Conservation (phyloP, 2,797 vertebrate genomes). For the Dicrostonyx torquatus region DNA sequence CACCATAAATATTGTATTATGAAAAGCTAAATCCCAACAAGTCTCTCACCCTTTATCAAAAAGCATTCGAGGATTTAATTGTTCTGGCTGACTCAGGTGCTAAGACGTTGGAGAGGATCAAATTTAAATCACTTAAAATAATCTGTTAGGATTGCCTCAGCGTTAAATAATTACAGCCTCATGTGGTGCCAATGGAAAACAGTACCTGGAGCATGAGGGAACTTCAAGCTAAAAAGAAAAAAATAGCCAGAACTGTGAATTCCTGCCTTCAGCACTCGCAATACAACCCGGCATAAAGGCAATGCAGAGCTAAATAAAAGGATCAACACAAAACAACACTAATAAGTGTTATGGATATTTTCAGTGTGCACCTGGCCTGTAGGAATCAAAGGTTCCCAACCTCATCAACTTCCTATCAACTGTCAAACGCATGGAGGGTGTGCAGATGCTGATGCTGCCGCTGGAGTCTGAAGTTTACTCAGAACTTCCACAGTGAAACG, state of each 20-base stretch:
- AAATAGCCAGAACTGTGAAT: slow-evolving; percentile 10
- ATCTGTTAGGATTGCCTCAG: slow-evolving; percentile 70
- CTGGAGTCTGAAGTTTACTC: not conserved
- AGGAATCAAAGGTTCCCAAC: slow-evolving; percentile 57
- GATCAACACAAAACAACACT: not conserved
- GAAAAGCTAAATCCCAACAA: slow-evolving; percentile 33
- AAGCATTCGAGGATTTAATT: slow-evolving; percentile 68
- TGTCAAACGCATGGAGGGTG: not conserved
- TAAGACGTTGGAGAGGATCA: slow-evolving; percentile 60
- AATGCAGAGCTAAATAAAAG: not conserved
- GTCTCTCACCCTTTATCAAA: slow-evolving; percentile 47
- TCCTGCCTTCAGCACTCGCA: not conserved
- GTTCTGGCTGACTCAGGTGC: slow-evolving; percentile 59
- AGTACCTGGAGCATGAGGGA: not conserved
- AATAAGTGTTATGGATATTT: not conserved
- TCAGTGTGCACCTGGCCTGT: not conserved
- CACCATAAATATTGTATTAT: slow-evolving; percentile 28
- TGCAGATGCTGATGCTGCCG: not conserved
- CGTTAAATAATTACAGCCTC: slow-evolving; percentile 59
- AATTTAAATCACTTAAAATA: slow-evolving; percentile 77
- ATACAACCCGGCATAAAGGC: slow-evolving; percentile 35
- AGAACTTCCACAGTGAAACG: slow-evolving; percentile 56
- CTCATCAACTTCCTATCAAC: slow-evolving; percentile 25
- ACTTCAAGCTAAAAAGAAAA: slow-evolving; percentile 15
- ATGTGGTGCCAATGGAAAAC: not conserved